Base-by-base conservation (phyloP, 92 coral and sea anemone species). In the Zoanthus gigantus region DNA sequence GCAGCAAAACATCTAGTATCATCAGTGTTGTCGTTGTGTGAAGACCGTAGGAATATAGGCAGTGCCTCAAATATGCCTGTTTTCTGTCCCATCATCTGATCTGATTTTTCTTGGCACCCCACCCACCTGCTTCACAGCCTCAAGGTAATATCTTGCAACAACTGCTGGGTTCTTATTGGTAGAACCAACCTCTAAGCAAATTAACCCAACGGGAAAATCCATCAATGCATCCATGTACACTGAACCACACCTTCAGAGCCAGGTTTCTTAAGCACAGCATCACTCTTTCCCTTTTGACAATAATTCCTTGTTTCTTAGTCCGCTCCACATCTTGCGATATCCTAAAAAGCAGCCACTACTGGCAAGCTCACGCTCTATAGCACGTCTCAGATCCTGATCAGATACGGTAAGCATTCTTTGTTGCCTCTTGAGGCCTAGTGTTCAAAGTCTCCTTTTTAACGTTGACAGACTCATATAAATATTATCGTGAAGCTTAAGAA, bases 81-180 rank as follows among this genome's bases (percentile, higher is more conserved):
- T 87, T 66, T 87, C 90, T 44, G 86, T 78, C 58, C 86, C 90
- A n/a, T 87, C 78, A 31, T 78, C 90, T 31, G 90, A 76, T n/a
- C 83, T n/a, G 58, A 86, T 30, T 56, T 61, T 86, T 75, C 75
- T 44, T 1, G 84, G 90, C 54, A 77, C 82, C 52, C 83, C 71
- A 29, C 80, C 88, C 42, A 84, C 69, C 67, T 84, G 71, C 66
- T 46, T 54, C 37, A 18, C 60, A 50, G 90, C 84, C 77, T 31
- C 84, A 12, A 86, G 77, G 15, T 80, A 71, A 37, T 60, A 67
- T 9, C 68, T 83, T 30, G 74, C 74, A 71, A 71, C 32, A n/a
- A 71, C 74, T n/a, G 74, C 74, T 71, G 74, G 74, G 45, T 67
- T 83, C 60, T 83, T 83, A 28, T 46, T 83, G n/a, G 87, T 83